Evolutionary conservation across 2,113 vertebrate genomes (phyloP), one percentile per base, ranked within the genome.

Genomic region (Gracilinanus agilis): DNA sequence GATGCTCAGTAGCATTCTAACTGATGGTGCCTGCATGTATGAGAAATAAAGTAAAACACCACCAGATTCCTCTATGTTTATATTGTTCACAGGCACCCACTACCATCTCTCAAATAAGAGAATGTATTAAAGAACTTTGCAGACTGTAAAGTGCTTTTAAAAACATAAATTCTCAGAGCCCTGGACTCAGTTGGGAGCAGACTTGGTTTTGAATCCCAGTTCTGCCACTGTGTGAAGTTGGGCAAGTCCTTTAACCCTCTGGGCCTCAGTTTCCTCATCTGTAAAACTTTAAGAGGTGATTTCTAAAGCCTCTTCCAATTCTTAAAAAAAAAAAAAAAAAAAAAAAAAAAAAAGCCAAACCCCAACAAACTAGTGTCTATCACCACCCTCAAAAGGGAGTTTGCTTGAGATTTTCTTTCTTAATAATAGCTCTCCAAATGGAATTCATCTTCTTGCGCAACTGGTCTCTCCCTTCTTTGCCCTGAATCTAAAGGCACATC

Each of bases 401-500:
- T 40, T 67, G 29, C 27, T 34, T 40, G 67, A 83, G 94, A 90
- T 8, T 88, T 54, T 97, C 96, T 95, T 83, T 40, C 9, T 83
- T 83, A 83, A 40, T 21, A n/a, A 34, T 21, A 16, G 5, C 92
- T 95, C 94, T 97, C 93, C 54, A 93, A 96, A 95, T 94, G 94
- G 95, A 95, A 95, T 94, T 55, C 92, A 96, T 97, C 97, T 97
- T 94, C 97, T 96, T 97, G 90, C 97, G 95, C 90, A 58, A 95
- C 95, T 95, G 96, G 93, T 97, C 97, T 97, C 97, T 67, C 96
- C 97, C 97, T 97, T 97, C 97, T 97, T 97, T 97, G 97, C 97
- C 94, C 97, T 98, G 97, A 95, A 98, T 97, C 97, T 97, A 83
- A 83, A 83, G 19, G 67, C n/a, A 83, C n/a, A 40, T 83, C 67